phyloP scores from a whole-genome alignment of 2,797 vertebrate genomes.

The Harpagifer antarcticus region DNA sequence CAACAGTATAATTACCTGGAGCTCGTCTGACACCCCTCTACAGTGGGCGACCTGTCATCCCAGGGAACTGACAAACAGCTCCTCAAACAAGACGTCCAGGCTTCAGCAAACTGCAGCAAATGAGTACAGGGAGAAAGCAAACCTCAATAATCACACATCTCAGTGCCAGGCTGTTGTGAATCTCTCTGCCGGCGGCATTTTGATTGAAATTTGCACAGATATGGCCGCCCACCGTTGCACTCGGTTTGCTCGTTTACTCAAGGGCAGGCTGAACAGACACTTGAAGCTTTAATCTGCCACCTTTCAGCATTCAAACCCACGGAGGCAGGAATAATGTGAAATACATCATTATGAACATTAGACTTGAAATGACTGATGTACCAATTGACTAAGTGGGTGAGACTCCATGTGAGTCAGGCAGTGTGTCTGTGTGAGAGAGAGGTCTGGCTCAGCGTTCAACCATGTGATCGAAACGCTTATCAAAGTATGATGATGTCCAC shows the following conservation, averaged over 20 bases:
- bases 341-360: conserved; percentile 59
- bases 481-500: conserved; percentile 74
- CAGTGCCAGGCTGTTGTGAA: conserved; percentile 35
- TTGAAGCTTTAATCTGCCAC: conserved; percentile 49
- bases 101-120: conserved; percentile 50
- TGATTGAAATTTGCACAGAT: conserved; percentile 77
- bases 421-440: conserved; percentile 71
- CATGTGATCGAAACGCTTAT: conserved; percentile 80
- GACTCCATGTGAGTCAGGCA: conserved; percentile 78
- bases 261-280: conserved; percentile 61
- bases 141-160: conserved; percentile 47
- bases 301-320: conserved; percentile 45
- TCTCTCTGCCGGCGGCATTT: conserved; percentile 52
- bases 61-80: conserved; percentile 37
- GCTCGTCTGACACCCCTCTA: conserved; percentile 22
- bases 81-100: conserved; percentile 45
- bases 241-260: conserved; percentile 54
- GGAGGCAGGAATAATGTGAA: conserved; percentile 37
- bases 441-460: conserved; percentile 66
- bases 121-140: conserved; percentile 41
- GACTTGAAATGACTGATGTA: conserved; percentile 77
- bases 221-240: conserved; percentile 55
- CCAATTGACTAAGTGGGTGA: conserved; percentile 79
- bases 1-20: conserved; percentile 1
- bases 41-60: conserved; percentile 18